phyloP scores from a whole-genome alignment of 2,113 vertebrate species.

The Ardeotis arabs region DNA sequence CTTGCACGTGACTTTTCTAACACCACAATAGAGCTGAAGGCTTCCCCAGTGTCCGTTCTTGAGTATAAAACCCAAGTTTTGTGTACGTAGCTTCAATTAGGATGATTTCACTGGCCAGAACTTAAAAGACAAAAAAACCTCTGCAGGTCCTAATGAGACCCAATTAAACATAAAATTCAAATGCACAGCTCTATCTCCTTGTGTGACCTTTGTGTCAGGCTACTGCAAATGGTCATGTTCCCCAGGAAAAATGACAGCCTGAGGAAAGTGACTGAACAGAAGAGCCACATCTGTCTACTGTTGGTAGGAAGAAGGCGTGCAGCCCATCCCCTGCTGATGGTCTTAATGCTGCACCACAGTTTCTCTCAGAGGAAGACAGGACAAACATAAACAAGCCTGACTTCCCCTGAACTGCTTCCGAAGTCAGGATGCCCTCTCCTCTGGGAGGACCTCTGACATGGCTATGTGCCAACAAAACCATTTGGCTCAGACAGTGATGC shows the following conservation, averaged over 20 bases:
- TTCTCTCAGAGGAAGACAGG: background rate
- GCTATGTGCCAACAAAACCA: background rate
- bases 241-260: slow-evolving; percentile 27
- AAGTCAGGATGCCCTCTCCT: background rate
- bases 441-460: background rate
- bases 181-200: background rate
- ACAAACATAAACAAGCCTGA: background rate
- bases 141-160: background rate
- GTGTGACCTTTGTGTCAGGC: background rate
- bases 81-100: background rate
- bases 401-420: background rate
- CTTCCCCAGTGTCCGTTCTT: background rate
- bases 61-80: background rate
- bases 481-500: background rate
- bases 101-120: background rate
- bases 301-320: background rate
- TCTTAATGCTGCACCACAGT: background rate
- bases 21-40: background rate
- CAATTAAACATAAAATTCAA: slow-evolving; percentile 39
- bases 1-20: background rate
- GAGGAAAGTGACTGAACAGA: slow-evolving; percentile 38
- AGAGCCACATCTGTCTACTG: background rate
- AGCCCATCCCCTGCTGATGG: background rate
- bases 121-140: background rate
- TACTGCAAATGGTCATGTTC: background rate